These are phyloP conservation scores for Megalops atlanticus DNA, from an alignment of 2,113 vertebrate genomes.

Conservation along the genomic window DNA sequence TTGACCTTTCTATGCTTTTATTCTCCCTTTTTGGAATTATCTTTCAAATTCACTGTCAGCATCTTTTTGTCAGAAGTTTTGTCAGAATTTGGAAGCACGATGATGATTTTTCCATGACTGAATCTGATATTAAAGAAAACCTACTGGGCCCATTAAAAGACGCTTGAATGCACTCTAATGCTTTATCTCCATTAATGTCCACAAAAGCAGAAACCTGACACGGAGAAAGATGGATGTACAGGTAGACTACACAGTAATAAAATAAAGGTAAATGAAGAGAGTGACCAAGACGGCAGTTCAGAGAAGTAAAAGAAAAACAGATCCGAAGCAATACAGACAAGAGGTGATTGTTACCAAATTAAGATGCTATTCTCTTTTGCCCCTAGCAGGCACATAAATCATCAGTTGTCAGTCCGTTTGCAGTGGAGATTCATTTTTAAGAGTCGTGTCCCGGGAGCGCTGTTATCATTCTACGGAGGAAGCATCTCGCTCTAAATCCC, in stretches of 20 bases:
- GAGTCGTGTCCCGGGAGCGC: not conserved
- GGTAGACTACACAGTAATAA: no score
- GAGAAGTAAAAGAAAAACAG: no score
- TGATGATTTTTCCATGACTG: not conserved
- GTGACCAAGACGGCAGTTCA: no score
- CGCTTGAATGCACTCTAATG: not conserved
- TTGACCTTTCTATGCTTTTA: no score
- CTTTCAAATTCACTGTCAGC: no score
- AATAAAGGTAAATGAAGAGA: not conserved
- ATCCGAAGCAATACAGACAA: no score
- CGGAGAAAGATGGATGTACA: no score
- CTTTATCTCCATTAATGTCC: not conserved
- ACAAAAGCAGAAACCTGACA: no score
- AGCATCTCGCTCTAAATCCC: not conserved
- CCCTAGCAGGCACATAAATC: not conserved
- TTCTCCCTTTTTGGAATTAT: no score
- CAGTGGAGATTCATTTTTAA: no score
- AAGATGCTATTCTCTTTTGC: not conserved
- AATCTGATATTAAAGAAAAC: constrained; percentile 8
- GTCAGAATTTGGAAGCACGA: not conserved
- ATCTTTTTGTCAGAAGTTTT: no score
- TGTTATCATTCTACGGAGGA: not conserved
- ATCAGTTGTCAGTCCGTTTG: not conserved
- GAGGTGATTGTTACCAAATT: no score
- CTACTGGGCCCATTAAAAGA: constrained; percentile 8